Conservation (phyloP, 2,797 vertebrate genomes). For the Lithobates sylvaticus region DNA sequence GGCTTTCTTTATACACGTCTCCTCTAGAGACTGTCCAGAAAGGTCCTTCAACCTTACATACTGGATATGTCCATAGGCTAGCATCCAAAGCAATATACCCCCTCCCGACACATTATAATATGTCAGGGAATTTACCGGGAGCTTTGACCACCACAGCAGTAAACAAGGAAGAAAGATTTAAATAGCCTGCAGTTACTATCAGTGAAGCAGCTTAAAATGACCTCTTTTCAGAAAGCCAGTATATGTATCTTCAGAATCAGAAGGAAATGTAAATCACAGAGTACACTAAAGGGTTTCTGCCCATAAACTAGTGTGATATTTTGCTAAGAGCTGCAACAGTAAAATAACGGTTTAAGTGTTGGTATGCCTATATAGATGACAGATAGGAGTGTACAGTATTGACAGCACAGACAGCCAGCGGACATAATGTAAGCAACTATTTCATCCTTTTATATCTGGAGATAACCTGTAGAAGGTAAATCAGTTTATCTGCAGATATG, state of each 20-base stretch:
- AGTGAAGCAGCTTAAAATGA: conserved; percentile 60
- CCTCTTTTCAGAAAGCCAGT: conserved; percentile 57
- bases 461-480: background rate
- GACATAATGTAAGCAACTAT: background rate
- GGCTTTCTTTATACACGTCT: conserved; percentile 65
- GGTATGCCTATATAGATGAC: background rate
- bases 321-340: conserved; percentile 15
- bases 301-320: conserved; percentile 5
- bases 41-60: conserved; percentile 69
- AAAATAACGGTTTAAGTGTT: background rate
- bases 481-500: background rate
- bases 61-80: conserved; percentile 71
- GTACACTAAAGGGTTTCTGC: background rate
- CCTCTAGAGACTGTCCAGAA: conserved; percentile 68
- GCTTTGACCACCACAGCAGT: conserved; percentile 60
- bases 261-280: background rate
- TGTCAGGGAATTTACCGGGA: conserved; percentile 63
- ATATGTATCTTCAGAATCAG: conserved; percentile 37
- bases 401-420: background rate
- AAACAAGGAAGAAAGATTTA: conserved; percentile 65
- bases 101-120: conserved; percentile 63
- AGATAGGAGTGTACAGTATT: background rate
- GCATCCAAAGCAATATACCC: conserved; percentile 68
- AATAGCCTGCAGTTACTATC: conserved; percentile 68
- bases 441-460: background rate